These are phyloP conservation scores for Nibea albiflora DNA, from an alignment of 2,113 vertebrate species.

Conservation along the genomic window DNA sequence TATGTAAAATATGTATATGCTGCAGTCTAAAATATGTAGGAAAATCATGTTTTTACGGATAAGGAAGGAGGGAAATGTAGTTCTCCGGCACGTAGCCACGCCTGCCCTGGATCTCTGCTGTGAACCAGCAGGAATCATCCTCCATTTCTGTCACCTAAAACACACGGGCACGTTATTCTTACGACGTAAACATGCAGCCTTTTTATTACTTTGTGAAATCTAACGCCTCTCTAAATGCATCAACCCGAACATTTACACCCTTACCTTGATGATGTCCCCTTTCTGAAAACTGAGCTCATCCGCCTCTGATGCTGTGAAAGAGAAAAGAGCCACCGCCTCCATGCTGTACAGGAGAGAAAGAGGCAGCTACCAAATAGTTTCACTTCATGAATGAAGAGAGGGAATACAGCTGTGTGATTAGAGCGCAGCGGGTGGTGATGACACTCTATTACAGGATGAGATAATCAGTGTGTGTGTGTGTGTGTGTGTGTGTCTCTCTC, in stretches of 20 bases:
- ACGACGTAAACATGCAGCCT: background rate
- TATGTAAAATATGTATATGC: no score
- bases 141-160: conserved; percentile 95
- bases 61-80: conserved; percentile 93
- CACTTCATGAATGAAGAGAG: conserved; percentile 54
- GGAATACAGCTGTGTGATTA: conserved; percentile 36
- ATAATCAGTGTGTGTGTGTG: conserved; percentile 53
- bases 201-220: background rate
- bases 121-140: conserved; percentile 95
- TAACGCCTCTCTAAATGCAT: background rate
- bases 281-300: conserved; percentile 92
- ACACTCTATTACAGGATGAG: conserved; percentile 35
- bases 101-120: conserved; percentile 89
- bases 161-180: conserved; percentile 37
- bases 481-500: conserved; percentile 52
- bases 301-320: conserved; percentile 87
- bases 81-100: conserved; percentile 94
- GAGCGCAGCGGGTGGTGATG: conserved; percentile 26
- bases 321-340: conserved; percentile 94
- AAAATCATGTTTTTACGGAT: conserved; percentile 85
- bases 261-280: conserved; percentile 92
- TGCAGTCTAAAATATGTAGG: conserved; percentile 1
- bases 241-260: background rate
- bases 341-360: conserved; percentile 69
- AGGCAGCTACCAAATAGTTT: conserved; percentile 23